Base-by-base conservation (phyloP, 30 jellyfish, hydroid and myxozoan genomes). In the Sanderia malayensis region DNA sequence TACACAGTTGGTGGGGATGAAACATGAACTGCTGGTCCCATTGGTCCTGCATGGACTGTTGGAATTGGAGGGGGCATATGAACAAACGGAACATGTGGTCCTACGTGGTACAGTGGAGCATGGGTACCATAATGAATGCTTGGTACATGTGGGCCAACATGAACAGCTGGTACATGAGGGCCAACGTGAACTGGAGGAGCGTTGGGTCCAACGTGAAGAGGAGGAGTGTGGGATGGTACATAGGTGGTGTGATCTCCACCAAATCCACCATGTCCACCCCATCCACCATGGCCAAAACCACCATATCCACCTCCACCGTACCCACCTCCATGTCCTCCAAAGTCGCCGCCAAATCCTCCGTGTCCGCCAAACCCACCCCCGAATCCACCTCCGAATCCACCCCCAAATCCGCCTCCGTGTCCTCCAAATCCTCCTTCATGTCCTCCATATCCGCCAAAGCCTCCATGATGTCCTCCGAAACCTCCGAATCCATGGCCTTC, bases 101-200 rank as follows among this genome's bases (percentile, higher is more conserved):
- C 81, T 25, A 89, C 88, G 64, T 89, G 97, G 70, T 85, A 85
- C 24, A 94, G 88, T 32, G 97, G 97, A 11, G 89, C 97, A 60
- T 89, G 97, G 1, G 97, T 89, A 60, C 89, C 89, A 41, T 82
- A 84, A 47, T 89, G 89, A 58, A 89, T 77, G 32, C 82, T 84
- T 17, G 97, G 95, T 8, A 89, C 97, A 61, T 89, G 97, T 19
- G 97, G 97, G 41, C 94, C 94, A 46, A 89, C 79, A 31, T 89
- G 97, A 32, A 89, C 88, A 13, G 97, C 95, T 57, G 97, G 94
- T 47, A 84, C 49, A 81, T 89, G 97, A 61, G 88, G 89, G 37
- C 97, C 97, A 30, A 89, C 64, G 34, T 89, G 97, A 46, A 89
- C 89, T 67, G 97, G 94, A 22, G 97, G 97, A n/a, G 97, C 89